A percentile compares a stretch with the other conserved stretches of the same genome.
Conservation (phyloP, 2,113 vertebrate species). For the Pteropus alecto region DNA sequence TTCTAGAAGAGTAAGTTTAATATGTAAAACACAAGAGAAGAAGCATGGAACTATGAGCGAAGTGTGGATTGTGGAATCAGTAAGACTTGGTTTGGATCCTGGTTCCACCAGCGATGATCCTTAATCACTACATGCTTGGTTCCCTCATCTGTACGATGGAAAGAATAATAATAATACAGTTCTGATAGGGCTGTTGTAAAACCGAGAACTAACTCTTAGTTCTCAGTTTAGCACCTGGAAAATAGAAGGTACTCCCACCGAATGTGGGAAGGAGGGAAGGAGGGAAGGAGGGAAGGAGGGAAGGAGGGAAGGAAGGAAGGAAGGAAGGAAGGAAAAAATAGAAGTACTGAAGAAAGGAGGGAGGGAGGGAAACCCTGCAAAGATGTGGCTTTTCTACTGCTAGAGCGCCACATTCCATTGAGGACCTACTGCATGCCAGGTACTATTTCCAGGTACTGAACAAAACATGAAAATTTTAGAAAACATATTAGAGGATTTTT, state of each 20-base stretch:
- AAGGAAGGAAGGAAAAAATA: rapidly evolving
- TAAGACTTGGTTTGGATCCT: not conserved
- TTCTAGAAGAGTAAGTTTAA: not conserved
- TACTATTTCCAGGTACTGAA: not conserved
- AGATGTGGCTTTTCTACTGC: not conserved
- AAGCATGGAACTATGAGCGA: not conserved
- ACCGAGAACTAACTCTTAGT: not conserved
- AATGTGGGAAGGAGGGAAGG: not conserved
- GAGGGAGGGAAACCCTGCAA: not conserved
- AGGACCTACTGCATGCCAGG: not conserved
- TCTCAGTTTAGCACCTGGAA: not conserved
- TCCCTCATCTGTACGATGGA: not conserved
- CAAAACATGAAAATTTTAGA: not conserved
- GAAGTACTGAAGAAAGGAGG: no score
- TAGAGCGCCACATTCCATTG: not conserved
- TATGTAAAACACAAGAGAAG: not conserved
- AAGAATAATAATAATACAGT: not conserved
- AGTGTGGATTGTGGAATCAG: not conserved
- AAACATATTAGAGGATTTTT: not conserved
- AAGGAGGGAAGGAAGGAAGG: no score
- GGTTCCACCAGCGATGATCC: not conserved
- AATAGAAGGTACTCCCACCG: not conserved
- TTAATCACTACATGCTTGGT: not conserved
- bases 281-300: not conserved
- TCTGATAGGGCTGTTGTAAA: not conserved